phyloP scores from a whole-genome alignment of 2,797 vertebrate species.

The Hippocampus kuda region DNA sequence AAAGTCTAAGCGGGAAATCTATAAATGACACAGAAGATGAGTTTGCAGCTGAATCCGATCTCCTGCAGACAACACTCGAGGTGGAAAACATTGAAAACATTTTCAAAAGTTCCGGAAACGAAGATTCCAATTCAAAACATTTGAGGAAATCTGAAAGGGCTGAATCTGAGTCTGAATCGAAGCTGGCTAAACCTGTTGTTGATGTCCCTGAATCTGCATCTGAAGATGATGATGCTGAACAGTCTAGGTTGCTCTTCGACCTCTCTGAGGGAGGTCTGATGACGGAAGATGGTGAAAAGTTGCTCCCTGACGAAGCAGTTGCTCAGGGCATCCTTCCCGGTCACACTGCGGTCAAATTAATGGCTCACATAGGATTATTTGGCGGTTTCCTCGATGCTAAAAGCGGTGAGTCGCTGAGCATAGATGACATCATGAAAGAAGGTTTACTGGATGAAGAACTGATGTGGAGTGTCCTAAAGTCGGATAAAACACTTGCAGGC shows the following conservation, averaged over 20 bases:
- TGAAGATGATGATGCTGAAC: slow-evolving; percentile 53
- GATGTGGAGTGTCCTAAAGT: slow-evolving; percentile 75
- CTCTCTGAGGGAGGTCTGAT: slow-evolving; percentile 74
- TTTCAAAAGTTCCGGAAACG: not conserved
- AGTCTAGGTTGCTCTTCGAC: slow-evolving; percentile 67
- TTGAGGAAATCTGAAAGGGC: not conserved
- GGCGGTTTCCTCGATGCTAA: slow-evolving; percentile 81
- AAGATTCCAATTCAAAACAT: slow-evolving; percentile 7
- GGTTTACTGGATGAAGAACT: slow-evolving; percentile 82
- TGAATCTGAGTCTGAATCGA: not conserved
- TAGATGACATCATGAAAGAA: slow-evolving; percentile 77
- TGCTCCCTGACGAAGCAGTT: slow-evolving; percentile 81
- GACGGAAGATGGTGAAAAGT: slow-evolving; percentile 63
- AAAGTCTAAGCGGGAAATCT: not conserved
- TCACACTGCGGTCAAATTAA: slow-evolving; percentile 78
- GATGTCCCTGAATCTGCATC: slow-evolving; percentile 6
- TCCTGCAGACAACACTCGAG: slow-evolving; percentile 2
- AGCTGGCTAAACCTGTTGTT: not conserved
- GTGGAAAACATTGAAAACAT: slow-evolving; percentile 8
- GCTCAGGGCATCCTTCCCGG: slow-evolving; percentile 69
- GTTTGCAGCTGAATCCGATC: not conserved
- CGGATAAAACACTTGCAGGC: slow-evolving; percentile 82
- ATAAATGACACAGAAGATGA: not conserved
- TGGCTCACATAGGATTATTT: slow-evolving; percentile 80
- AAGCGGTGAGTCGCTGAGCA: slow-evolving; percentile 68